A percentile compares a stretch with the other conserved stretches of the same genome.
phyloP scores from a whole-genome alignment of 2,113 vertebrate species.

The Eurystomus gularis region DNA sequence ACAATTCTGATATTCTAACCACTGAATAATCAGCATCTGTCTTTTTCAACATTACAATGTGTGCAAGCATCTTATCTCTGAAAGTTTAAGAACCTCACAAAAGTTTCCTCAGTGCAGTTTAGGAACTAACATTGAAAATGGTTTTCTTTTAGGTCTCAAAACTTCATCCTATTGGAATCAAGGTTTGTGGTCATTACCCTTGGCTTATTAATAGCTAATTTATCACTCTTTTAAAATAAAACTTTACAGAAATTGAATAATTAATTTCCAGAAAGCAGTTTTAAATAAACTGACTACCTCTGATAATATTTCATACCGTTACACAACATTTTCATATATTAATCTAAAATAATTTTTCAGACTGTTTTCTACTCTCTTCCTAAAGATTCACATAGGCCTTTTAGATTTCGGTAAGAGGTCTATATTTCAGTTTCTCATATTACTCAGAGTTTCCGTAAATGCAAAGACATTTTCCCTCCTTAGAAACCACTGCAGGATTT shows the following conservation, averaged over 20 bases:
- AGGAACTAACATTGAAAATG: background rate
- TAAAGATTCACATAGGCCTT: background rate
- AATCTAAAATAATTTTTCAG: background rate
- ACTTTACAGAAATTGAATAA: background rate
- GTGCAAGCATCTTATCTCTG: background rate
- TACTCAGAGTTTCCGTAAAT: background rate
- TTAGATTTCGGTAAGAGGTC: background rate
- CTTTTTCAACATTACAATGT: background rate
- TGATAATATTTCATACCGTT: background rate
- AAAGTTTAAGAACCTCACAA: background rate
- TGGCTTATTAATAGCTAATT: background rate
- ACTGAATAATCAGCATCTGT: background rate
- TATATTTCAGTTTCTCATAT: background rate
- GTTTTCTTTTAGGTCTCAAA: background rate
- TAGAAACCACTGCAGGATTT: background rate
- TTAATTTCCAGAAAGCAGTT: background rate
- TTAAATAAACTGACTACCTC: background rate
- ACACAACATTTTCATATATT: background rate
- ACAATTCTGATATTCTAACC: background rate
- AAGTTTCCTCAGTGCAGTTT: background rate
- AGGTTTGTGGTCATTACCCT: background rate
- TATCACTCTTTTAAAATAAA: rapidly evolving
- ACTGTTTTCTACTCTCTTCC: background rate
- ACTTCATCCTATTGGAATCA: background rate
- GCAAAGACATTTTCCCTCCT: background rate